Evolutionary conservation across 2,113 vertebrate genomes (phyloP).

Genomic region (Prunella fulvescens): DNA sequence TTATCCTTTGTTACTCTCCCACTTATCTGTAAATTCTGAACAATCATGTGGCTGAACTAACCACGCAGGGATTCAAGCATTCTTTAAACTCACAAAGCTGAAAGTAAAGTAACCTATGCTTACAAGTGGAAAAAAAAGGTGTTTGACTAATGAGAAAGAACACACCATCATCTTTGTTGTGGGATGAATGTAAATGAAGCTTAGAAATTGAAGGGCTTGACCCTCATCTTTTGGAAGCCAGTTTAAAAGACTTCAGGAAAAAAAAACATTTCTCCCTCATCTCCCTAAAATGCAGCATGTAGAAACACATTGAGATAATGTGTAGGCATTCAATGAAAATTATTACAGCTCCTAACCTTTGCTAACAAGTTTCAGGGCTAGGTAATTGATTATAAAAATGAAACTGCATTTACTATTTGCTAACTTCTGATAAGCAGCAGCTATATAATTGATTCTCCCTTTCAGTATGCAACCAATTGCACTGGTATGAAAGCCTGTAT

Average conservation of each 20-base stretch:
- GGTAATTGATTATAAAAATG: slow-evolving; percentile 34
- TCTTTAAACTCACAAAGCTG: background rate
- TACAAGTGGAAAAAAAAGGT: background rate
- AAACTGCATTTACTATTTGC: slow-evolving; percentile 20
- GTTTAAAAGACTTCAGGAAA: background rate
- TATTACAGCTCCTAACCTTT: slow-evolving; percentile 21
- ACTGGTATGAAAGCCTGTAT: background rate
- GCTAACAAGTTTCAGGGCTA: slow-evolving; percentile 21
- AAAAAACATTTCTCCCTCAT: background rate
- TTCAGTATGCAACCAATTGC: background rate
- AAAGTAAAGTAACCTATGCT: background rate
- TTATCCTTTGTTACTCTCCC: background rate
- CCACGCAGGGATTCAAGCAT: fast-evolving
- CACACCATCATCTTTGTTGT: background rate
- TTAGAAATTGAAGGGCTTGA: background rate
- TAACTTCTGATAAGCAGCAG: slow-evolving; percentile 26
- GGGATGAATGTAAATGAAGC: background rate
- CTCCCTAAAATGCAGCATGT: background rate
- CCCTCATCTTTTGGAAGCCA: background rate
- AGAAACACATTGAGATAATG: background rate
- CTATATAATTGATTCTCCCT: background rate
- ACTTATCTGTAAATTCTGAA: background rate
- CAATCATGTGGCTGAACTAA: background rate
- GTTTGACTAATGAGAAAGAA: background rate
- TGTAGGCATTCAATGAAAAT: background rate